Conservation (phyloP, 2,113 vertebrate species). For the Pelusios castaneus region DNA sequence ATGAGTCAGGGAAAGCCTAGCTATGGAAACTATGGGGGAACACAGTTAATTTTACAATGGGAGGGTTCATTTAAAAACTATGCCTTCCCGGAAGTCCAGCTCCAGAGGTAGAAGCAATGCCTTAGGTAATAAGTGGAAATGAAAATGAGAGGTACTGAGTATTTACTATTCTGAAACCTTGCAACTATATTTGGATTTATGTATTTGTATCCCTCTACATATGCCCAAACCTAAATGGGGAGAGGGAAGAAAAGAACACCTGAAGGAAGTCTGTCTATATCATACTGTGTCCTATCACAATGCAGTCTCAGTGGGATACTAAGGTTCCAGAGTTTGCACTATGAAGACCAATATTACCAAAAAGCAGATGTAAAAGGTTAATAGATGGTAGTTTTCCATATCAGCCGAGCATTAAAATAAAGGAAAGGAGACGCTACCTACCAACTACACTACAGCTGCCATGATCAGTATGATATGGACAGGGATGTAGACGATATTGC, state of each 20-base stretch:
- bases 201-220: not conserved
- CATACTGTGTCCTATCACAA: not conserved
- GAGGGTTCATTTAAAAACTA: not conserved
- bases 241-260: not conserved
- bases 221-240: not conserved
- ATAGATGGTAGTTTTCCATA: constrained; percentile 35
- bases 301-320: not conserved
- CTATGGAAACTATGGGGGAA: not conserved
- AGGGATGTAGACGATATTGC: too few relatives aligned
- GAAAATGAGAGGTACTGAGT: not conserved
- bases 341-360: not conserved
- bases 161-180: constrained; percentile 1
- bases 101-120: not conserved
- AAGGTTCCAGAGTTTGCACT: rapidly evolving
- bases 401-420: constrained; percentile 42
- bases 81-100: not conserved
- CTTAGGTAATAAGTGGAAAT: not conserved
- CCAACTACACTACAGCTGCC: too few relatives aligned
- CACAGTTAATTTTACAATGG: not conserved
- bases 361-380: constrained; percentile 24
- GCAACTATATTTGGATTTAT: not conserved
- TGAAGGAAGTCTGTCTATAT: not conserved
- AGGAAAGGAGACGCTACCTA: not conserved
- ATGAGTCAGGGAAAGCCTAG: constrained; percentile 1
- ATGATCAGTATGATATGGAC: too few relatives aligned